Percentiles rank a stretch among this genome's conserved stretches.
Conservation (phyloP, 2,797 vertebrate species). For the Gymnocypris eckloni region DNA sequence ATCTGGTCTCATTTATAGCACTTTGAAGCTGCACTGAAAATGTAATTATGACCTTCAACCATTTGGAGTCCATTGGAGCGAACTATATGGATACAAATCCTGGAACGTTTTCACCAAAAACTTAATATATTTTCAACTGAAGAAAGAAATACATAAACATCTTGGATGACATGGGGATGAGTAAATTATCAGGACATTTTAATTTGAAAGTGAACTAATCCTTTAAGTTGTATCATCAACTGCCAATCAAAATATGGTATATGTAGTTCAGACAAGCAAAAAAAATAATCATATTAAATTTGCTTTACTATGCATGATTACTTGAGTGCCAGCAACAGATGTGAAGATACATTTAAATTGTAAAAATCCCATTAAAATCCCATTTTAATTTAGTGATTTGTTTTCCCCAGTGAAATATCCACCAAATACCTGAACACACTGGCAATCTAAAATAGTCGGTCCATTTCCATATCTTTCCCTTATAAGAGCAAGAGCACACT, state of each 20-base stretch:
- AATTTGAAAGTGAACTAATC: too few species aligned
- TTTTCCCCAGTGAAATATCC: neutral
- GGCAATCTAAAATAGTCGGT: neutral
- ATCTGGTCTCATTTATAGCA: too few species aligned
- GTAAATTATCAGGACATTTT: too few species aligned
- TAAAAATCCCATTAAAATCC: neutral
- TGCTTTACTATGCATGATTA: neutral
- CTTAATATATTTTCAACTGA: too few species aligned
- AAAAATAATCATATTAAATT: neutral
- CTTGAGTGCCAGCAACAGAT: conserved; percentile 14
- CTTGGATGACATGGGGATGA: too few species aligned
- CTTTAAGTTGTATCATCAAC: neutral
- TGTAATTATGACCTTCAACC: too few species aligned
- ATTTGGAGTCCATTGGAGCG: too few species aligned
- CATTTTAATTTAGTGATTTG: neutral
- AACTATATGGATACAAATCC: too few species aligned
- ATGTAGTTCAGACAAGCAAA: neutral
- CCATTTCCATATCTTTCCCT: conserved; percentile 16
- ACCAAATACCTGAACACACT: neutral
- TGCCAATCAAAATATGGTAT: neutral
- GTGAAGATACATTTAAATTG: neutral
- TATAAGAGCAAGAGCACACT: conserved; percentile 14
- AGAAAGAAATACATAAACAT: too few species aligned
- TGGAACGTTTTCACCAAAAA: too few species aligned
- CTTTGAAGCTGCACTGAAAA: too few species aligned